phyloP scores from a whole-genome alignment of 2,113 vertebrate species.

The Corapipo altera region DNA sequence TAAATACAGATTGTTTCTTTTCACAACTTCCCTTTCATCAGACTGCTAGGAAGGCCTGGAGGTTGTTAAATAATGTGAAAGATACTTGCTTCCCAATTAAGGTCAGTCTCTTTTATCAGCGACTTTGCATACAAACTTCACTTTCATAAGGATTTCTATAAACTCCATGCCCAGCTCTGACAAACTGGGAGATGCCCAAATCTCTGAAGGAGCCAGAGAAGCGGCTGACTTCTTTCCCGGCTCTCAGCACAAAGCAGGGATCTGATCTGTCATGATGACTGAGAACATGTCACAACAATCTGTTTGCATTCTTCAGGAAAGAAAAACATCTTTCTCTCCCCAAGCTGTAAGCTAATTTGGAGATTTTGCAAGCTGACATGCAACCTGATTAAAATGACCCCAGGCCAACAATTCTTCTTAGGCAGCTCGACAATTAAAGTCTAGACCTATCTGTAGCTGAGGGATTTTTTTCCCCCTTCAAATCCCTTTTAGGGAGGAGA shows the following conservation, averaged over 20 bases:
- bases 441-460: constrained; percentile 60
- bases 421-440: constrained; percentile 61
- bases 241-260: constrained; percentile 27
- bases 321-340: constrained; percentile 76
- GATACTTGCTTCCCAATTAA: constrained; percentile 56
- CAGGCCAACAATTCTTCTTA: constrained; percentile 69
- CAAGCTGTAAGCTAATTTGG: constrained; percentile 76
- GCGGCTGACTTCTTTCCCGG: constrained; percentile 27
- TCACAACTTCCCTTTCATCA: constrained; percentile 53
- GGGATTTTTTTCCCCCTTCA: background rate
- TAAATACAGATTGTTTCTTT: constrained; percentile 55
- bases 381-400: constrained; percentile 80
- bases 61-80: constrained; percentile 55
- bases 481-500: constrained; percentile 24
- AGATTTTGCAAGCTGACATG: constrained; percentile 76
- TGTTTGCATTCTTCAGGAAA: constrained; percentile 74
- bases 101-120: constrained; percentile 53
- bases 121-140: constrained; percentile 47
- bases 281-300: constrained; percentile 79
- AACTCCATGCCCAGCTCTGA: constrained; percentile 46
- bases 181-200: constrained; percentile 57
- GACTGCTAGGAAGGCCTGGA: constrained; percentile 40
- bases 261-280: constrained; percentile 78
- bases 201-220: constrained; percentile 56
- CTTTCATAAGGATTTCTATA: constrained; percentile 56